phyloP scores from a whole-genome alignment of 1,140 invertebrate genomes.

The Scaptomyza pallida region DNA sequence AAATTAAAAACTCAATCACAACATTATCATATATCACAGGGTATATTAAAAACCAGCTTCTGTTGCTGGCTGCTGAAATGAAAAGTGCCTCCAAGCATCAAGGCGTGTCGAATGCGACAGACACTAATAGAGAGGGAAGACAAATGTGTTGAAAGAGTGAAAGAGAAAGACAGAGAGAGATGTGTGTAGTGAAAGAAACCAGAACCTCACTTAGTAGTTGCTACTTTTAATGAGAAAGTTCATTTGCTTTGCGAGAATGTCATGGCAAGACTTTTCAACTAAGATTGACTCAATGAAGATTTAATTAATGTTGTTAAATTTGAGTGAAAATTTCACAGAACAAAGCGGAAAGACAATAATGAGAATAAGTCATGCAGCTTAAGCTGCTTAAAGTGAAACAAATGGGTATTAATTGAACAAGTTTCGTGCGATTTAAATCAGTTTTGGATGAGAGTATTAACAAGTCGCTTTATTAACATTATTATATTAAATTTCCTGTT shows the following conservation, averaged over 20 bases:
- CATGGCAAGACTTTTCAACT: constrained; percentile 14
- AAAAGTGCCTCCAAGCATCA: constrained; percentile 49
- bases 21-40: not conserved
- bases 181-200: constrained; percentile 11
- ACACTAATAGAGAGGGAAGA: not conserved
- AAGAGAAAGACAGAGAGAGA: not conserved
- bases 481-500: constrained; percentile 20
- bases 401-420: not conserved
- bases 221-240: constrained; percentile 47
- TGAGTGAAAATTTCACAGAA: not conserved
- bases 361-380: constrained; percentile 1
- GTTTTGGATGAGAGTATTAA: not conserved
- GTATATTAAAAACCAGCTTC: constrained; percentile 22
- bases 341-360: not conserved
- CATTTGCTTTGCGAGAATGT: constrained; percentile 21
- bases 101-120: not conserved
- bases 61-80: constrained; percentile 46
- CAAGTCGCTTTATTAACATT: not conserved
- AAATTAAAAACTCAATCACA: not conserved
- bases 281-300: constrained; percentile 26
- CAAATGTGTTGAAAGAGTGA: too few relatives aligned
- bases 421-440: too few relatives aligned
- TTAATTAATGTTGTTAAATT: constrained; percentile 31
- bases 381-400: not conserved
- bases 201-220: constrained; percentile 14